Percentiles rank a stretch among this genome's conserved stretches.
Conservation (phyloP, 2,888 invertebrate species). For the Branchipolynoe longqiensis region DNA sequence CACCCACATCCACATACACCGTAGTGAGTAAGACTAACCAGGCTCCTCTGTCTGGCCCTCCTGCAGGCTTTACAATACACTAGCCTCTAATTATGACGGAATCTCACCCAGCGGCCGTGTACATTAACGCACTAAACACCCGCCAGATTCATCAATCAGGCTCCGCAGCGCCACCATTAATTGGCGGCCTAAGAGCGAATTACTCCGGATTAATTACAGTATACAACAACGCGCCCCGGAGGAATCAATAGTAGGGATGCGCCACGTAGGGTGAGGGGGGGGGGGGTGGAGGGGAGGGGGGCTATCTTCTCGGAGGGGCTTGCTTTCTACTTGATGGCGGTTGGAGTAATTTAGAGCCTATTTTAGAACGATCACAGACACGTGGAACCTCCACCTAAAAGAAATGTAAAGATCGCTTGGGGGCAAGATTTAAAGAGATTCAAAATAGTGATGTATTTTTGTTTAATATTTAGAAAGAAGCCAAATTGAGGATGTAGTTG, state of each 20-base stretch:
- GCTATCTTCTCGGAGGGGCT: no score
- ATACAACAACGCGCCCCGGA: constrained; percentile 27
- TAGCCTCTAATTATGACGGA: constrained; percentile 38
- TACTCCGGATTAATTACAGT: constrained; percentile 54
- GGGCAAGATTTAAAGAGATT: no score
- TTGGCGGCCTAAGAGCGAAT: constrained; percentile 50
- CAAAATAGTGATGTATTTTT: no score
- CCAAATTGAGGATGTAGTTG: no score
- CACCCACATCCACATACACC: no score
- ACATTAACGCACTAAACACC: constrained; percentile 19
- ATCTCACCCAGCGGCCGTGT: constrained; percentile 15
- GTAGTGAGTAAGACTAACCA: constrained; percentile 28
- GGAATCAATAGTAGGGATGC: constrained; percentile 28
- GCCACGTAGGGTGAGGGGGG: neutral
- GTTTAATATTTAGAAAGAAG: no score
- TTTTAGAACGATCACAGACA: no score
- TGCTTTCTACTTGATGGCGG: no score
- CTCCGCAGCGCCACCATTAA: constrained; percentile 37
- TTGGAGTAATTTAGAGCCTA: no score
- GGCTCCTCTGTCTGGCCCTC: neutral
- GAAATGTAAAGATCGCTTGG: no score
- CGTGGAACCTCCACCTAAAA: no score
- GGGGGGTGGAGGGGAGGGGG: constrained; percentile 13
- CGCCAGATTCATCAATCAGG: constrained; percentile 38
- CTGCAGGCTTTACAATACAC: neutral